phyloP scores from a whole-genome alignment of 1,140 invertebrate species.

The Drosophila lacteicornis region DNA sequence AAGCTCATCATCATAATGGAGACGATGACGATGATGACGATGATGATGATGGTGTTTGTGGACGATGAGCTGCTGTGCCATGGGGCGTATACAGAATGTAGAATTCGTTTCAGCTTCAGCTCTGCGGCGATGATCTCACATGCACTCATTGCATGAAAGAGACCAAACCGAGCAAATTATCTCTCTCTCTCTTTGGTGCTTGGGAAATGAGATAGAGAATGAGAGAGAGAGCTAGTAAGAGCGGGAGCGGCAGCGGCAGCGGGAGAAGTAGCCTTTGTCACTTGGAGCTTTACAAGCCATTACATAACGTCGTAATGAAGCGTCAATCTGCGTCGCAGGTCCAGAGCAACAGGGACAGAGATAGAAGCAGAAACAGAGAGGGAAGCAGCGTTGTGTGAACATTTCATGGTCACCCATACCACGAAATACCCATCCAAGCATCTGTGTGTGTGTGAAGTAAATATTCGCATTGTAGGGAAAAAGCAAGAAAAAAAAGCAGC shows the following conservation, averaged over 20 bases:
- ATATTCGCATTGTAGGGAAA: constrained; percentile 67
- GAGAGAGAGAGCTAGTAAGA: not conserved
- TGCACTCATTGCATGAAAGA: constrained; percentile 77
- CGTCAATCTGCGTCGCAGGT: constrained; percentile 78
- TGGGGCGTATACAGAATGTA: constrained; percentile 75
- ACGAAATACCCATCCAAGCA: not conserved
- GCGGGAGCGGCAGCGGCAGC: constrained; percentile 1
- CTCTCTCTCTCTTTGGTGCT: constrained; percentile 13
- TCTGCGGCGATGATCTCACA: constrained; percentile 75
- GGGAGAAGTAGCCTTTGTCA: constrained; percentile 41
- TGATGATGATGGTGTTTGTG: constrained; percentile 15
- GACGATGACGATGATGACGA: constrained; percentile 24
- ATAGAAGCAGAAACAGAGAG: constrained; percentile 20
- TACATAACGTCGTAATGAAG: constrained; percentile 75
- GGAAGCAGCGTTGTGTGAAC: constrained; percentile 63
- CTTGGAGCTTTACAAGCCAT: constrained; percentile 53
- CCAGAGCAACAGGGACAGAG: constrained; percentile 43
- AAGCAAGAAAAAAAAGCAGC: constrained; percentile 31
- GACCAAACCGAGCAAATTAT: constrained; percentile 54
- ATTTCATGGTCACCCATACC: constrained; percentile 80
- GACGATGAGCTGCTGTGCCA: constrained; percentile 65
- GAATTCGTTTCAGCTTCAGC: constrained; percentile 54
- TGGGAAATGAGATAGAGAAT: not conserved
- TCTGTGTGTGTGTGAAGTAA: constrained; percentile 40
- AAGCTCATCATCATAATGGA: constrained; percentile 23